Evolutionary conservation across 37 sponge, comb jelly and placozoan genomes (phyloP).

Genomic region (Petrosia ficiformis): DNA sequence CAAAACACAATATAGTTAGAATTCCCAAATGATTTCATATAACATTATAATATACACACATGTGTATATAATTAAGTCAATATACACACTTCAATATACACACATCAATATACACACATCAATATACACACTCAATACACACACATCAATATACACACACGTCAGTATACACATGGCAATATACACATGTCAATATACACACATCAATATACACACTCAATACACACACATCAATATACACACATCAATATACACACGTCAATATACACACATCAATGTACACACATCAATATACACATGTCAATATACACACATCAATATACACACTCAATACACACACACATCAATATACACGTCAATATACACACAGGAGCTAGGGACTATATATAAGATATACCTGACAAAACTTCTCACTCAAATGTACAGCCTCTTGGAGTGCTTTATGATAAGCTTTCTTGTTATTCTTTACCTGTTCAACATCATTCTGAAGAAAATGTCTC

Average conservation of each 20-base stretch:
- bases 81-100: too few relatives aligned
- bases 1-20: not conserved
- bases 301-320: too few relatives aligned
- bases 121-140: too few relatives aligned
- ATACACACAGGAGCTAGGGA: not conserved
- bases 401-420: slow-evolving; percentile 48
- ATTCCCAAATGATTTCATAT: too few relatives aligned
- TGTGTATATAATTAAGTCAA: too few relatives aligned
- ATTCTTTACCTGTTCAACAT: slow-evolving; percentile 39
- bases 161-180: not conserved
- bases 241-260: too few relatives aligned
- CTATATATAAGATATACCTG: slow-evolving; percentile 27
- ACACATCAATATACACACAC: too few relatives aligned
- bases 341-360: not conserved
- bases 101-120: too few relatives aligned
- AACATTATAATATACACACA: too few relatives aligned
- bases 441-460: slow-evolving; percentile 46
- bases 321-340: slow-evolving; percentile 8
- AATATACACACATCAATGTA: too few relatives aligned
- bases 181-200: too few relatives aligned
- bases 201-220: not conserved
- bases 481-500: slow-evolving; percentile 35
- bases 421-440: slow-evolving; percentile 30
- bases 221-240: too few relatives aligned
- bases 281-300: not conserved